These are phyloP conservation scores for Protobothrops flavoviridis DNA, from an alignment of 2,113 vertebrate genomes.

Conservation along the genomic window DNA sequence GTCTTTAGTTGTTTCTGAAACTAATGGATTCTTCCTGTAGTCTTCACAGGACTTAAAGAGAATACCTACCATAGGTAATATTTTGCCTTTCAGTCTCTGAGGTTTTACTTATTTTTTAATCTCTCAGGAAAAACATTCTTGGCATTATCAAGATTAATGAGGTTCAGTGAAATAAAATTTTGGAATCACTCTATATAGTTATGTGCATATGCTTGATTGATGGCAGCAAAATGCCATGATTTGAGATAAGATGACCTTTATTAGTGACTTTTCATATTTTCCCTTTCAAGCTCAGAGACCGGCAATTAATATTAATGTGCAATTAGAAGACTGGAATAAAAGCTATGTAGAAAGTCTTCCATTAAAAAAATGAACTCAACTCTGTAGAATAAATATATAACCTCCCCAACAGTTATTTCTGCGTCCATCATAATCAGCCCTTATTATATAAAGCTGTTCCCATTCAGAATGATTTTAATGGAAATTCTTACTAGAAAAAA, in stretches of 20 bases:
- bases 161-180: not conserved
- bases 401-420: slow-evolving; percentile 12
- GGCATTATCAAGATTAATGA: not conserved
- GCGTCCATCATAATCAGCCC: slow-evolving; percentile 4
- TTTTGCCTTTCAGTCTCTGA: not conserved
- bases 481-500: slow-evolving; percentile 13
- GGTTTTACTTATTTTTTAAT: not conserved
- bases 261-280: slow-evolving; percentile 13
- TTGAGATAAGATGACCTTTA: slow-evolving; percentile 10
- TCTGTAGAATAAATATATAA: not conserved
- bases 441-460: slow-evolving; percentile 15
- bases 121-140: not conserved
- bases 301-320: slow-evolving; percentile 19
- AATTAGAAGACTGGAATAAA: slow-evolving; percentile 4
- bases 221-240: not conserved
- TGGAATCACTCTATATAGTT: not conserved
- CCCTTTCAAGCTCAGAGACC: not conserved
- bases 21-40: not conserved
- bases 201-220: not conserved
- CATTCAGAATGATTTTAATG: slow-evolving; percentile 22
- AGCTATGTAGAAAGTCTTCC: not conserved
- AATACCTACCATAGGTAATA: not conserved
- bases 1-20: not conserved
- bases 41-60: not conserved
- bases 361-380: not conserved